A percentile compares a stretch with the other conserved stretches of the same genome.
These are phyloP conservation scores for Agapornis roseicollis DNA, from an alignment of 2,113 vertebrate genomes.

Conservation along the genomic window DNA sequence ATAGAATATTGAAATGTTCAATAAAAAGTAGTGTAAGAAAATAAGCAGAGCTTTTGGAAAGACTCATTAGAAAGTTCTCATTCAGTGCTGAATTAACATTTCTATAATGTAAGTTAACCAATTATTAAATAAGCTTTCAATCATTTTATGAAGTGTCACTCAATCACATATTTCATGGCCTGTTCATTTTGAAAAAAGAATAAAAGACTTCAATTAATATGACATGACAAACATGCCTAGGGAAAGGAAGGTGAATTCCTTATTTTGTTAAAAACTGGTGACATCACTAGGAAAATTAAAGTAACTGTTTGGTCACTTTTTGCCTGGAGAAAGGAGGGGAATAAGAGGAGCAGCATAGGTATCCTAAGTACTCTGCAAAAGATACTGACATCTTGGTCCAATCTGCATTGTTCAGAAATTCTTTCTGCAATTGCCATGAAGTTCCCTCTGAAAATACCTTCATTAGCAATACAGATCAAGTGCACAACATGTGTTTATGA, in stretches of 20 bases:
- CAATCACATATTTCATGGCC: background rate
- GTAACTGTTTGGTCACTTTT: background rate
- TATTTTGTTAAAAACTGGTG: background rate
- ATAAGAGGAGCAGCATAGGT: background rate
- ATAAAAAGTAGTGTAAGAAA: background rate
- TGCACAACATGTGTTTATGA: background rate
- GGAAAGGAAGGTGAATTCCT: background rate
- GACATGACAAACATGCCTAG: background rate
- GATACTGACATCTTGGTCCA: background rate
- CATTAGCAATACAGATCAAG: conserved; percentile 9
- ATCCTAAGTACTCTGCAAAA: background rate
- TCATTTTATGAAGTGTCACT: background rate
- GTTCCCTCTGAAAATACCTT: conserved; percentile 10
- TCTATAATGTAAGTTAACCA: background rate
- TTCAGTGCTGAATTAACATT: background rate
- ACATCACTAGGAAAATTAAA: background rate
- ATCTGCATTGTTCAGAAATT: background rate
- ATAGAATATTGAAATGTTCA: background rate
- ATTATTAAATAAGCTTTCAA: background rate
- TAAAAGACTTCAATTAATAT: background rate
- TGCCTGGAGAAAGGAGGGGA: background rate
- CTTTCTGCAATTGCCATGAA: background rate
- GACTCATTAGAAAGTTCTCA: background rate
- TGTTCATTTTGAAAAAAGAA: background rate
- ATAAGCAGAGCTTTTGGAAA: background rate